Conservation (phyloP, 1,140 invertebrate species). For the Laupala kohalensis region DNA sequence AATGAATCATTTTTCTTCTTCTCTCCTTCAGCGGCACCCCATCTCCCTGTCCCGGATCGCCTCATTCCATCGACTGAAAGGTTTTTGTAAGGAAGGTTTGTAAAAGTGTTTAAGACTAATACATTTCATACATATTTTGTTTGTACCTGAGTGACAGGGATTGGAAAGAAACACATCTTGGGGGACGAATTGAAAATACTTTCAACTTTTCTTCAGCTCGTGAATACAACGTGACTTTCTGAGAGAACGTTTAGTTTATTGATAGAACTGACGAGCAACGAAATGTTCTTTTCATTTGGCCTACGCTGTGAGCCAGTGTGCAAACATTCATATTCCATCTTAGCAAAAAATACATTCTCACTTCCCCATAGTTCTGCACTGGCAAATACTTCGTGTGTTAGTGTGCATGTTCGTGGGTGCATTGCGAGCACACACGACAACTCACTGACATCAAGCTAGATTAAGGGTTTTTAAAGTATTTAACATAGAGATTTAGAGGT, state of each 20-base stretch:
- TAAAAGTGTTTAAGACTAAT: neutral
- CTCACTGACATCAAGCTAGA: neutral
- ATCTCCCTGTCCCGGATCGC: too few species aligned
- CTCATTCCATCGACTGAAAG: too few species aligned
- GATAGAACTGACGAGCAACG: neutral
- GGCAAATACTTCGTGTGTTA: too few species aligned
- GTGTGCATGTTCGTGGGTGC: too few species aligned
- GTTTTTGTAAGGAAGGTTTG: neutral
- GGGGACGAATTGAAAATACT: neutral
- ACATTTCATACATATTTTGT: neutral
- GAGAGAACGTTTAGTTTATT: neutral
- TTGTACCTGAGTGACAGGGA: neutral
- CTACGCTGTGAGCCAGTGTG: neutral
- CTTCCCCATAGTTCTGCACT: neutral
- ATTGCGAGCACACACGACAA: too few species aligned
- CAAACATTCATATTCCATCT: too few species aligned
- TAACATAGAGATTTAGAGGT: neutral
- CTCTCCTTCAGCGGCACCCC: too few species aligned
- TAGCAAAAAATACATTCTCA: too few species aligned
- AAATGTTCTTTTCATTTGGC: neutral
- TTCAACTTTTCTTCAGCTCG: neutral
- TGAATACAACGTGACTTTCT: neutral
- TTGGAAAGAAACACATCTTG: neutral
- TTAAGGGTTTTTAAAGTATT: neutral
- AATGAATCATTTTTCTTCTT: too few species aligned